phyloP scores from a whole-genome alignment of 1,140 invertebrate species.

The Diploscapter pachys region DNA sequence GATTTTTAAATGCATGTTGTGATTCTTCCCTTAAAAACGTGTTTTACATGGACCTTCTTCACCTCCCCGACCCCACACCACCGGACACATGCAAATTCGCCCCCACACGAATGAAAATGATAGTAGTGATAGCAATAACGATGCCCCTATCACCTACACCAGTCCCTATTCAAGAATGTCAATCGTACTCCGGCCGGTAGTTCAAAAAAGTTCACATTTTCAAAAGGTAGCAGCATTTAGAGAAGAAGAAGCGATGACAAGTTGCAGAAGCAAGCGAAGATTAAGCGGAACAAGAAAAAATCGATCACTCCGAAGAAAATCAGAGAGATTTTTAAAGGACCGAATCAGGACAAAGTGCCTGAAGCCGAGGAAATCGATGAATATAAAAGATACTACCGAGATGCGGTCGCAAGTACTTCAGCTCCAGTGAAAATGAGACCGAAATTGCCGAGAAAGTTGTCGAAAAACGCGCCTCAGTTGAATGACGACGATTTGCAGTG shows the following conservation, averaged over 20 bases:
- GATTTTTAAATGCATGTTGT: conserved; percentile 16
- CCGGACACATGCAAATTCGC: conserved; percentile 9
- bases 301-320: background rate
- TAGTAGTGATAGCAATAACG: conserved; percentile 4
- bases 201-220: too few relatives aligned
- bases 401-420: background rate
- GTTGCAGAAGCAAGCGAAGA: too few relatives aligned
- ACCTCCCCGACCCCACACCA: conserved; percentile 25
- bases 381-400: conserved; percentile 3
- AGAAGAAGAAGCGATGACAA: too few relatives aligned
- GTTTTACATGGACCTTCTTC: conserved; percentile 15
- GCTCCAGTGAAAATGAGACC: background rate
- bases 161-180: conserved; percentile 15
- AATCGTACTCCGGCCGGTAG: background rate
- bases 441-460: too few relatives aligned
- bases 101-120: background rate
- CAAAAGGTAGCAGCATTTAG: too few relatives aligned
- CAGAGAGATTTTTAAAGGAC: too few relatives aligned
- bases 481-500: background rate
- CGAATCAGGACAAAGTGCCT: too few relatives aligned
- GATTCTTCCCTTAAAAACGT: background rate
- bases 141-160: background rate
- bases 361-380: background rate
- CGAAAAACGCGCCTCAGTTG: too few relatives aligned
- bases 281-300: background rate